Base-by-base conservation (phyloP, 2,888 invertebrate species). In the Dione juno region DNA sequence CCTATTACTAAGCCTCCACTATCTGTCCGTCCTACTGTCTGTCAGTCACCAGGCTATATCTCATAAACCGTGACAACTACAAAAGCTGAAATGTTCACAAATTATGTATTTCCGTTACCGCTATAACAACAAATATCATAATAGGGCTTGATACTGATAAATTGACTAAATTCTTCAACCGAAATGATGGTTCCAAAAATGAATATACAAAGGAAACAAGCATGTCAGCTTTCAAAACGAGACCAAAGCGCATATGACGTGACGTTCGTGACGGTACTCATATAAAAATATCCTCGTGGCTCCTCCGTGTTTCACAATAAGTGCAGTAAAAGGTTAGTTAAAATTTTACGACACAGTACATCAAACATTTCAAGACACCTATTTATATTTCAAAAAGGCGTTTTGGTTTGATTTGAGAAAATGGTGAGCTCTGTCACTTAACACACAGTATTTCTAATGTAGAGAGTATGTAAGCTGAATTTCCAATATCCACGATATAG, bases 261-360 rank as follows among this genome's bases (percentile, higher is more conserved):
- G 61, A 35, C 28, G 6, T n/a, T 45, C 43, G 61, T 61, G 61
- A 61, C 16, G 28, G 28, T 11, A 16, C 11, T 45, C 45, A 3
- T 61, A 3, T 61, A 61, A 61, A 61, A 45, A 35, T 45, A 61
- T 16, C 28, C 21, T n/a, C 61, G 14, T n/a, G 59, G n/a, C 59
- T 61, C n/a, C 1, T 28, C 41, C 9, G 59, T n/a, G 61, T 45
- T 61, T n/a, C n/a, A n/a, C n/a, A n/a, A n/a, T n/a, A n/a, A 61
- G 45, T 28, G 28, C 13, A 61, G 11, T 59, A 59, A 43, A 59
- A 3, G 14, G 14, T 1, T 19, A 19, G 43, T 45, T 45, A 43
- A 61, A 3, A 7, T 61, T 61, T 45, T 61, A 61, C 28, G 45
- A 61, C 59, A 14, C 10, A 14, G 14, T 1, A 9, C 54, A 8